Percentiles rank a stretch among this genome's conserved stretches.
Conservation (phyloP, 2,113 vertebrate genomes). For the Saccopteryx bilineata region DNA sequence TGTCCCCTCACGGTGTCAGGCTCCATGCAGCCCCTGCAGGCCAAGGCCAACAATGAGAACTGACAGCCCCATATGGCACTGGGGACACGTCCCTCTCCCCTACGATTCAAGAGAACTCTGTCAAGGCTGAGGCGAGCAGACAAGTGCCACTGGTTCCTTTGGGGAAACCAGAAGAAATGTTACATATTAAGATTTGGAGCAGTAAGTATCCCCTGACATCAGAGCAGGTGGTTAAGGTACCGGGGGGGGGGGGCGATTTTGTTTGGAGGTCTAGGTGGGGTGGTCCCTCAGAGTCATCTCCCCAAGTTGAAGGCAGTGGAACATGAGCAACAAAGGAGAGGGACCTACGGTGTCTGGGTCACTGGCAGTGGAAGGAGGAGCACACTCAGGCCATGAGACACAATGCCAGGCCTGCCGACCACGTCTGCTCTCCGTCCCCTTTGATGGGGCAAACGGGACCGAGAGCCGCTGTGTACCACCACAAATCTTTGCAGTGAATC, state of each 20-base stretch:
- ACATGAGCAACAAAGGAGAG: background rate
- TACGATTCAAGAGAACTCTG: background rate
- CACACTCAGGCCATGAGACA: rapidly evolving
- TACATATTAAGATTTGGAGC: too few species aligned
- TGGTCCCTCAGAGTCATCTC: background rate
- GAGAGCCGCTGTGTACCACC: background rate
- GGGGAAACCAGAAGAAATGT: background rate
- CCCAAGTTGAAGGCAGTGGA: background rate
- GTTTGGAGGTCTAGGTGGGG: background rate
- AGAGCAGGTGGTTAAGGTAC: too few species aligned
- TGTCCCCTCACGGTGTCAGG: background rate
- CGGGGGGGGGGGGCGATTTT: background rate
- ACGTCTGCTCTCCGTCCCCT: background rate
- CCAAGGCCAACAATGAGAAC: background rate
- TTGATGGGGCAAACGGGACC: background rate
- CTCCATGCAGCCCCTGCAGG: background rate
- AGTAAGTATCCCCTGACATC: background rate
- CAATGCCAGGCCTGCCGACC: background rate
- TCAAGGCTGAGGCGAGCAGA: background rate
- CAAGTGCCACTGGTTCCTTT: background rate
- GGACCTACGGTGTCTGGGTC: background rate
- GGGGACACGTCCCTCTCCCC: rapidly evolving
- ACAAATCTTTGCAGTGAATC: background rate
- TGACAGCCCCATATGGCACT: rapidly evolving
- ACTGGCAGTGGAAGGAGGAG: background rate